Evolutionary conservation across 2,797 vertebrate species (phyloP).

Genomic region (Sphenopsis melanotis): DNA sequence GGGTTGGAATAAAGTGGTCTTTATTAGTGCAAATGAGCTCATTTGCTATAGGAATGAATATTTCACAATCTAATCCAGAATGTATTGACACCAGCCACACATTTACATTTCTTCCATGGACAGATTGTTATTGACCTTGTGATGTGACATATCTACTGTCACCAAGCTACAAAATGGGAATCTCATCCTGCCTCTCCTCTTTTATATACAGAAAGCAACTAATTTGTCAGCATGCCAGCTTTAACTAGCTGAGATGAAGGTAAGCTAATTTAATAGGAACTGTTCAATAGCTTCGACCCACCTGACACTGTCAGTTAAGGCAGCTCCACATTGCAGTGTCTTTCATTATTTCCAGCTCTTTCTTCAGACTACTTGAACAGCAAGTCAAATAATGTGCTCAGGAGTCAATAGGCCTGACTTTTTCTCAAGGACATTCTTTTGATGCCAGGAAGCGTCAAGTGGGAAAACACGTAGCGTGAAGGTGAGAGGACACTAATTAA

Average conservation of each 20-base stretch:
- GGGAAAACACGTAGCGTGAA: slow-evolving; percentile 86
- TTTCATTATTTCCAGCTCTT: slow-evolving; percentile 76
- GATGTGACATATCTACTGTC: slow-evolving; percentile 74
- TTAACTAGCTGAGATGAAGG: slow-evolving; percentile 76
- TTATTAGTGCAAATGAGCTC: slow-evolving; percentile 56
- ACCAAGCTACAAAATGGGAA: slow-evolving; percentile 63
- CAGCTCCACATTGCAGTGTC: slow-evolving; percentile 60
- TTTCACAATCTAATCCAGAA: slow-evolving; percentile 57
- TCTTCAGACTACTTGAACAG: slow-evolving; percentile 76
- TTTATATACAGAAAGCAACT: slow-evolving; percentile 74
- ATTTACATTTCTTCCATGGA: slow-evolving; percentile 65
- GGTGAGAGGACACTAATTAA: slow-evolving; percentile 98
- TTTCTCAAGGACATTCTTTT: slow-evolving; percentile 94
- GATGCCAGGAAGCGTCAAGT: slow-evolving; percentile 94
- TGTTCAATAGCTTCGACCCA: slow-evolving; percentile 77
- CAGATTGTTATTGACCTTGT: slow-evolving; percentile 74
- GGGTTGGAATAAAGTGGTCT: slow-evolving; percentile 49
- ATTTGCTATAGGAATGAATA: slow-evolving; percentile 61
- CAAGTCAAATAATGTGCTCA: slow-evolving; percentile 81
- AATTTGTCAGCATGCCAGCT: slow-evolving; percentile 77
- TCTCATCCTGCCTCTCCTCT: slow-evolving; percentile 64
- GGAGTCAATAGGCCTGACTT: slow-evolving; percentile 85
- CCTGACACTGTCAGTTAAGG: slow-evolving; percentile 76
- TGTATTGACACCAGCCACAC: slow-evolving; percentile 64
- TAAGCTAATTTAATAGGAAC: slow-evolving; percentile 78